Evolutionary conservation across 2,113 vertebrate genomes (phyloP).

Genomic region (Rhea pennata): DNA sequence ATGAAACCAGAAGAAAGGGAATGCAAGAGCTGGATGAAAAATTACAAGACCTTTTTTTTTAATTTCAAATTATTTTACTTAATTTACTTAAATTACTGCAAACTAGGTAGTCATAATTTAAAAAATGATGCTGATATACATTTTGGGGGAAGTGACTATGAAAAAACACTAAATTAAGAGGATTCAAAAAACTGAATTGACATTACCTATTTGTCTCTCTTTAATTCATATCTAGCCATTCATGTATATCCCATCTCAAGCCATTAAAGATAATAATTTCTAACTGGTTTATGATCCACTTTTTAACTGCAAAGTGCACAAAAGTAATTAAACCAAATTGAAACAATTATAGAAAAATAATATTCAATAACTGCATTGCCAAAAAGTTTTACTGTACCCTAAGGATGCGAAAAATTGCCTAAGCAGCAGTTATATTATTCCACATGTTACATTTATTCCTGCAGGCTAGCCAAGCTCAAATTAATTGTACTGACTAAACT

Average conservation of each 20-base stretch:
- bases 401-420: conserved; percentile 67
- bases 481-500: conserved; percentile 85
- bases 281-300: conserved; percentile 54
- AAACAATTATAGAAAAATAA: conserved; percentile 73
- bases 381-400: conserved; percentile 75
- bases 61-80: conserved; percentile 45
- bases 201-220: not conserved
- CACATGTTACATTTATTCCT: conserved; percentile 72
- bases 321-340: conserved; percentile 74
- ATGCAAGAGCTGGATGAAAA: not conserved
- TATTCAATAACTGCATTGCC: conserved; percentile 66
- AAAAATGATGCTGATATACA: not conserved
- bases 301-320: conserved; percentile 62
- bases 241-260: not conserved
- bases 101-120: not conserved
- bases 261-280: conserved; percentile 65
- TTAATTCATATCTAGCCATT: conserved; percentile 31
- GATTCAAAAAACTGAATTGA: conserved; percentile 6
- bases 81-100: not conserved
- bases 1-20: not conserved
- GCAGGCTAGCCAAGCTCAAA: conserved; percentile 79
- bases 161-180: conserved; percentile 5
- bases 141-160: not conserved
- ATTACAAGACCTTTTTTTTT: not conserved
- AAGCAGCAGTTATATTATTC: conserved; percentile 74